Conservation (phyloP, 2,797 vertebrate species). For the Allenopithecus nigroviridis region DNA sequence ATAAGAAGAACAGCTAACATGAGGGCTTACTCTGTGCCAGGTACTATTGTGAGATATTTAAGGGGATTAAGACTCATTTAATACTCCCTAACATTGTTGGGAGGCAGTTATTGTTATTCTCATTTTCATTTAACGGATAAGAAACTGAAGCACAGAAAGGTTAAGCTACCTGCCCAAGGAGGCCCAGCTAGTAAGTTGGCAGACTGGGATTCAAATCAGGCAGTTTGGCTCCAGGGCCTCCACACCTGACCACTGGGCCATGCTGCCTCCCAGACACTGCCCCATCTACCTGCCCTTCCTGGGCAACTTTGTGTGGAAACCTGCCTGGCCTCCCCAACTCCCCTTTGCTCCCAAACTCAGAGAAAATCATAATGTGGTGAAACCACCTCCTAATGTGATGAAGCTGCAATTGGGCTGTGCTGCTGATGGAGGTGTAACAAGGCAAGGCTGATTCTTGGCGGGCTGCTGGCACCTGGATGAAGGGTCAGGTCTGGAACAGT, state of each 20-base stretch:
- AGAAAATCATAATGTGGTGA: background rate
- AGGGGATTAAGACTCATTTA: background rate
- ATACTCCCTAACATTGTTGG: background rate
- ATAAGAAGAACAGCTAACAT: background rate
- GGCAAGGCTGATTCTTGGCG: constrained; percentile 63
- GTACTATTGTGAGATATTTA: background rate
- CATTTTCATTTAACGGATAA: background rate
- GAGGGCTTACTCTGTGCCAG: background rate
- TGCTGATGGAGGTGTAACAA: background rate
- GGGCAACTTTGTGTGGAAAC: accelerated
- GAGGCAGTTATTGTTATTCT: background rate
- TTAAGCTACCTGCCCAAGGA: background rate
- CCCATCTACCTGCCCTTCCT: background rate
- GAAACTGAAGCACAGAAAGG: background rate
- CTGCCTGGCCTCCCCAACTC: background rate
- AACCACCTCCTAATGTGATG: background rate
- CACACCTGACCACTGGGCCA: accelerated
- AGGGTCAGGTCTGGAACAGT: constrained; percentile 57
- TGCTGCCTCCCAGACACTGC: background rate
- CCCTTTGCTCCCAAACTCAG: background rate
- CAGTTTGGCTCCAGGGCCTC: background rate
- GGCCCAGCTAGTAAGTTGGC: background rate
- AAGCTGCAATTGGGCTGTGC: background rate
- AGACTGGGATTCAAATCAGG: background rate
- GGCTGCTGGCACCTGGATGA: constrained; percentile 50